Evolutionary conservation across 2,888 invertebrate species (phyloP), one percentile per base, ranked within the genome.

Genomic region (Nomada flava): DNA sequence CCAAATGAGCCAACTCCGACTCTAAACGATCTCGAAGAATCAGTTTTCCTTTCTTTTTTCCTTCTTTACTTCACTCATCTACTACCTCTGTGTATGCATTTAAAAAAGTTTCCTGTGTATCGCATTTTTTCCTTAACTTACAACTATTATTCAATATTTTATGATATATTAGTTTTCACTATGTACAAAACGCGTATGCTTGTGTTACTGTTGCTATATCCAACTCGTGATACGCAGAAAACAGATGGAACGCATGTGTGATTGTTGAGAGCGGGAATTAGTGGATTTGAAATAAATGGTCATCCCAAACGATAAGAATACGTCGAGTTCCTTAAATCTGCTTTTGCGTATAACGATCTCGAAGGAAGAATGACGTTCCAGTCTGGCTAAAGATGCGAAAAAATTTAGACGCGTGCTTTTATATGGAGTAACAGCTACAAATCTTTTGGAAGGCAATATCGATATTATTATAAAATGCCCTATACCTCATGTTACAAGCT

Each of bases 91-190:
- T 85, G 80, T 87, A 89, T 87, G 83, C 85, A 86, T 78, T 88
- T 88, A 90, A 86, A 89, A 89, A 88, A 88, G 74, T 86, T 72
- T 82, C 84, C 81, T 76, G 68, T 82, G 68, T 84, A 52, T 83
- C 82, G 76, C 71, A 47, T 59, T 78, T 81, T 76, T 81, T 50
- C 26, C 55, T 72, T 85, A 81, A 81, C 87, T 89, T 86, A 88
- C 72, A 83, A 36, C 87, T 91, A 90, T 86, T 86, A 88, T 89
- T 91, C 36, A 91, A 89, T 91, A 88, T 90, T 90, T 90, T 91
- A 91, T 90, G 91, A 91, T 92, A 92, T 91, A 92, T 92, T 92
- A 92, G 89, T 90, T 89, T 89, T 91, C 82, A 90, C 89, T 92
- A 91, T 91, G 88, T 91, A 90, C 91, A 91, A 90, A 91, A 90